These are phyloP conservation scores for Drosophila dives DNA, from an alignment of 2,888 invertebrate species.

Conservation along the genomic window DNA sequence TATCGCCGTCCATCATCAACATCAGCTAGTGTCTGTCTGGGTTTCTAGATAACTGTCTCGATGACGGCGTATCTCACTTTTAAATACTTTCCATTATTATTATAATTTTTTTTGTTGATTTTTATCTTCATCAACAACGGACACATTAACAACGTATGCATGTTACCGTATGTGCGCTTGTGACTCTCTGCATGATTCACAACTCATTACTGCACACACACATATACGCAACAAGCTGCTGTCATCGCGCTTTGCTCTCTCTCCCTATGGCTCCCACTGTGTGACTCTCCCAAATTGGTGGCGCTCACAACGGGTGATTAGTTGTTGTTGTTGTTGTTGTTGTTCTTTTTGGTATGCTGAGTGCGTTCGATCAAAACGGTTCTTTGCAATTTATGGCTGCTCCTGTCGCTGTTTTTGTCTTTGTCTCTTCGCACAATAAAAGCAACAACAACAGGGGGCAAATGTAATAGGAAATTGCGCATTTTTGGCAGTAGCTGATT, in stretches of 20 bases:
- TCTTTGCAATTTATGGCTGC: constrained; percentile 76
- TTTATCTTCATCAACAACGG: constrained; percentile 61
- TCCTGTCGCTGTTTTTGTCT: constrained; percentile 29
- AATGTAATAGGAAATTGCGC: constrained; percentile 60
- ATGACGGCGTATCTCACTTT: constrained; percentile 40
- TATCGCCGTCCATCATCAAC: constrained; percentile 63
- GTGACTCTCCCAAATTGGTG: constrained; percentile 29
- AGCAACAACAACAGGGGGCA: constrained; percentile 10
- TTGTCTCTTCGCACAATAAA: constrained; percentile 28
- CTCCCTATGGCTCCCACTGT: constrained; percentile 19
- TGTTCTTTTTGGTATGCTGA: constrained; percentile 60
- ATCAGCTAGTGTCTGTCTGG: constrained; percentile 51
- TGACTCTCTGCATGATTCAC: constrained; percentile 62
- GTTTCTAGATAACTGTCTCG: constrained; percentile 41
- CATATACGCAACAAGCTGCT: constrained; percentile 28
- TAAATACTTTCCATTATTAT: constrained; percentile 79
- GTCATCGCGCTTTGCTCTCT: constrained; percentile 35
- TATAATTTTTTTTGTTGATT: constrained; percentile 67
- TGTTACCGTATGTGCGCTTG: background rate
- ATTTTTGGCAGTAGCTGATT: constrained; percentile 73
- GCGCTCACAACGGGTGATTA: constrained; percentile 37
- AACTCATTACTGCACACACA: constrained; percentile 21
- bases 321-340: constrained; percentile 27
- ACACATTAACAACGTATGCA: constrained; percentile 53
- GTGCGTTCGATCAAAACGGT: constrained; percentile 68